Base-by-base conservation (phyloP, 2,888 invertebrate genomes). In the Arctia plantaginis region DNA sequence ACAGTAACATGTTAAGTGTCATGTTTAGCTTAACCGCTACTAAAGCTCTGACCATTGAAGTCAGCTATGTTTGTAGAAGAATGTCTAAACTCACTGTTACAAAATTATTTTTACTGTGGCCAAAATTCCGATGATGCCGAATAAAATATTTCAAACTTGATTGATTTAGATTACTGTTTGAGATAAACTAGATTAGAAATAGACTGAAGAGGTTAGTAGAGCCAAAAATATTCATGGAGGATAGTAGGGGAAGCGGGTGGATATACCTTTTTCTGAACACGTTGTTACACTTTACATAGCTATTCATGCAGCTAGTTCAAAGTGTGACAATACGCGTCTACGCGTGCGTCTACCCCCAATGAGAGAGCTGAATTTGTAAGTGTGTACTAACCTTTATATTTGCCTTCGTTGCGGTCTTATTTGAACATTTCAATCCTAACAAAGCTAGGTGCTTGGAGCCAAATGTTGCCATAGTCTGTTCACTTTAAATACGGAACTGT, bases 1-100 rank as follows among this genome's bases (percentile, higher is more conserved):
- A 67, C 67, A 72, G 59, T 67, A 41, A 35, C 66, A n/a, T 66
- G 71, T 71, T 51, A 78, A 77, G 74, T 79, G 73, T 72, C 67
- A 73, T 74, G 69, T 74, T 71, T 67, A 69, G 67, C 62, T 69
- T 74, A 74, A 59, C 71, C 72, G 74, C 74, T 71, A 74, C 74
- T 73, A 69, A 66, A 69, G 47, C 59, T 65, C 39, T 23, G 30
- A 62, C 59, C 13, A 27, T 27, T 27, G 59, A 59, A 59, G 59
- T 30, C 27, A 47, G 47, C 18, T 47, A 18, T 47, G 20, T 30
- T 4, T 27, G 30, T 62, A 27, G 15, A 62, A 62, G 15, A 15
- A 62, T 62, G 30, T 62, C 15, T 30, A 30, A 15, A 30, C 6
- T 30, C 7, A 62, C 62, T 18, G 15, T 18, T 13, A 8, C 18